These are phyloP conservation scores for Rhipidura dahli DNA, from an alignment of 2,113 vertebrate genomes.

Conservation along the genomic window DNA sequence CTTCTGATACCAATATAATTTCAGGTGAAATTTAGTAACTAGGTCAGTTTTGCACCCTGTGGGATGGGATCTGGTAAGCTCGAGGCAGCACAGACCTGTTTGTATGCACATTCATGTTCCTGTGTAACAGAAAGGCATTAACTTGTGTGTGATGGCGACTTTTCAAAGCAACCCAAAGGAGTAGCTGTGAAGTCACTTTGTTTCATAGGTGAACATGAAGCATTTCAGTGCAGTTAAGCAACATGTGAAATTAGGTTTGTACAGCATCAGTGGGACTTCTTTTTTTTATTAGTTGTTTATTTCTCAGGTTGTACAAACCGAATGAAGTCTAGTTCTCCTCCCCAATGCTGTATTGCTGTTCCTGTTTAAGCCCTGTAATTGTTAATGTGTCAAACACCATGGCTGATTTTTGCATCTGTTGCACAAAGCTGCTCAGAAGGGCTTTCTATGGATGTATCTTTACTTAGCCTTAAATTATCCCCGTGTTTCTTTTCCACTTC, in stretches of 20 bases:
- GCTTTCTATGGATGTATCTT: background rate
- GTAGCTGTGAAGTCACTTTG: background rate
- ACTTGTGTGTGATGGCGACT: background rate
- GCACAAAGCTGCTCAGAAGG: background rate
- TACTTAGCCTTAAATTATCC: background rate
- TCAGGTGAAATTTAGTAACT: background rate
- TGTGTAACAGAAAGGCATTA: accelerated
- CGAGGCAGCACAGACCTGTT: background rate
- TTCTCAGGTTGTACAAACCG: slow-evolving; percentile 39
- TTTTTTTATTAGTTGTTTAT: background rate
- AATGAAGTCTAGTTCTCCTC: background rate
- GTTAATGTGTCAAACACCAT: background rate
- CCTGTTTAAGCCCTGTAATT: background rate
- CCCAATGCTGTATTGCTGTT: background rate
- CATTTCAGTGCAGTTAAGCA: accelerated
- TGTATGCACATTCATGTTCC: accelerated
- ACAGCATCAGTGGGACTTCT: background rate
- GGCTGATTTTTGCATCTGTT: background rate
- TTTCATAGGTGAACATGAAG: accelerated
- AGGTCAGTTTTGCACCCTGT: background rate
- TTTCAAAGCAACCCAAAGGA: slow-evolving; percentile 3
- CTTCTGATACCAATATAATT: background rate
- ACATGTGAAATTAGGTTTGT: background rate
- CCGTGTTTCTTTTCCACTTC: background rate
- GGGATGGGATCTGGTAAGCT: background rate